Evolutionary conservation across 2,888 invertebrate genomes (phyloP).

Genomic region (Drosophila picticornis): DNA sequence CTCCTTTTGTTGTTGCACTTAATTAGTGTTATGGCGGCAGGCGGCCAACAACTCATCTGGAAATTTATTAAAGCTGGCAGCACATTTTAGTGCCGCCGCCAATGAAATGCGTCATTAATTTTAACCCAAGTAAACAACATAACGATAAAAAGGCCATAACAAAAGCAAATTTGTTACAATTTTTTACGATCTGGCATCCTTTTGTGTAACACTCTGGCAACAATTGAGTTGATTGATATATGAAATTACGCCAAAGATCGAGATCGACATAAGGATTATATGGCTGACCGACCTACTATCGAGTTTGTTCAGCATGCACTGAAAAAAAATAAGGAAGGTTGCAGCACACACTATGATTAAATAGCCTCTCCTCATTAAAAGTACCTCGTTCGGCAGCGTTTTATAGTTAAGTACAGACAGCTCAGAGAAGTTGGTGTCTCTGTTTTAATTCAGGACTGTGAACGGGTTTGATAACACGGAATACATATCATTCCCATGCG

Average conservation of each 20-base stretch:
- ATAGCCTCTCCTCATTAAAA: background rate
- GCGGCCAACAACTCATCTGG: slow-evolving; percentile 17
- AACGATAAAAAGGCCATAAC: slow-evolving; percentile 18
- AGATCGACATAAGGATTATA: background rate
- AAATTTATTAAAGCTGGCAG: slow-evolving; percentile 48
- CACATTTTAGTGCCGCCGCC: slow-evolving; percentile 11
- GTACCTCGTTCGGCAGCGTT: background rate
- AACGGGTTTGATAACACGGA: background rate
- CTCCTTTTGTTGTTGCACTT: slow-evolving; percentile 45
- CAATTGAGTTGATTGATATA: slow-evolving; percentile 18
- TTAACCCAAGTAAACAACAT: slow-evolving; percentile 13
- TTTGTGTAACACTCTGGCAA: background rate
- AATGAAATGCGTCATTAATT: slow-evolving; percentile 51
- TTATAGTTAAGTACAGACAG: background rate
- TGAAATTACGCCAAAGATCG: background rate
- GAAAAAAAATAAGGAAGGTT: background rate
- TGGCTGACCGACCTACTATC: background rate
- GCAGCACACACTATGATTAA: background rate
- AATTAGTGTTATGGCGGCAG: slow-evolving; percentile 57
- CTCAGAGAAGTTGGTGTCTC: background rate
- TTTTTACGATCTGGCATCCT: slow-evolving; percentile 6
- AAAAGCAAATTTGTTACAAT: slow-evolving; percentile 8
- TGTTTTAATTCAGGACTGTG: background rate
- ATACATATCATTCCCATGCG: background rate
- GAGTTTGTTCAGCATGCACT: background rate